Conservation (phyloP, 2,888 invertebrate genomes). For the Rhingia campestris region DNA sequence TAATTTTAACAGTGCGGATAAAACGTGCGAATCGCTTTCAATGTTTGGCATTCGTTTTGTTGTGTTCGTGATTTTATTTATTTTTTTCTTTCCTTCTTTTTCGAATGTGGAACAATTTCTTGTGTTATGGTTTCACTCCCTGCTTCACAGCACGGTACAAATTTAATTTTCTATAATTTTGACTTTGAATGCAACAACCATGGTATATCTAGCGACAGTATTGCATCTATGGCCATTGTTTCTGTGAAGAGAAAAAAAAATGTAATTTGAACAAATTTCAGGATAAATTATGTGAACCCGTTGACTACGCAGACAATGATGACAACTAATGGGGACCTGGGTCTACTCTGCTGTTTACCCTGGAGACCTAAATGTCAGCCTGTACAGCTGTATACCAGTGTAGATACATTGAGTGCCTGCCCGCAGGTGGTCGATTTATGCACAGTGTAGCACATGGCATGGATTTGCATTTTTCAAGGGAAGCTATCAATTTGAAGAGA, state of each 20-base stretch:
- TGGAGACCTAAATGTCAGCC: conserved; percentile 46
- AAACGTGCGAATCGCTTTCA: conserved; percentile 65
- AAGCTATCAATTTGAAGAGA: conserved; percentile 44
- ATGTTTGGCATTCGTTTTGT: conserved; percentile 29
- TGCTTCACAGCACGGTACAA: conserved; percentile 42
- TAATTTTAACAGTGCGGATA: conserved; percentile 60
- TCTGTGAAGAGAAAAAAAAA: conserved; percentile 12
- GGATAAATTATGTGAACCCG: conserved; percentile 63
- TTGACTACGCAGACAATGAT: conserved; percentile 61
- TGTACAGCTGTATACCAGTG: neutral
- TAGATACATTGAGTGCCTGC: conserved; percentile 13
- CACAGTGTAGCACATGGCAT: conserved; percentile 9
- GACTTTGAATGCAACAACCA: conserved; percentile 42
- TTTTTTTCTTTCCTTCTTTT: neutral
- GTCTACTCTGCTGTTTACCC: conserved; percentile 49
- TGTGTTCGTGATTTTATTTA: conserved; percentile 2
- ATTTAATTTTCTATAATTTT: conserved; percentile 68
- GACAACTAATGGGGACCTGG: conserved; percentile 56
- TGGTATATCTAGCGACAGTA: neutral
- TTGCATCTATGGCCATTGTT: conserved; percentile 37
- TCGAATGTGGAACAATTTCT: conserved; percentile 10
- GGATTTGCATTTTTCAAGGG: conserved; percentile 61
- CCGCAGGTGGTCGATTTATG: conserved; percentile 58
- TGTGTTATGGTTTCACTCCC: conserved; percentile 31
- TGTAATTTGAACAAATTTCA: conserved; percentile 52